Base-by-base conservation (phyloP, 2,797 vertebrate genomes). In the Gymnoscopelus microlampas region DNA sequence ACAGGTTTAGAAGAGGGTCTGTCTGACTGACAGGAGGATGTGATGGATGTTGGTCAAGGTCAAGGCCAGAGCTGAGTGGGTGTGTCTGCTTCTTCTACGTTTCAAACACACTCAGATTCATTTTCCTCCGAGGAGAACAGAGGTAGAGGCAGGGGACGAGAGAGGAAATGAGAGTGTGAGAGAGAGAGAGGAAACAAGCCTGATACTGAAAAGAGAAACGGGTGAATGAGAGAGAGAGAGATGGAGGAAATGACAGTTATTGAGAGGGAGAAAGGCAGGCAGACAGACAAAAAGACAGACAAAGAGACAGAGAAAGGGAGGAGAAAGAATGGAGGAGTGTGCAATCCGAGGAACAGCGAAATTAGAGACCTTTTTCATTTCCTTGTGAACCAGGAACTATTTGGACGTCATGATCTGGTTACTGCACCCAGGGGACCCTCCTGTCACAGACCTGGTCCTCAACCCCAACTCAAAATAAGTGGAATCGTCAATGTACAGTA, bases 381-480 rank as follows among this genome's bases (percentile, higher is more conserved):
- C 58, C 60, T 66, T 69, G 59, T 51, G 29, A 48, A 61, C 26
- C 51, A 69, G 67, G 61, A 69, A 61, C 67, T 59, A 55, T 61
- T 69, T 55, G 48, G 50, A 24, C 19, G 44, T 61, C 59, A 47
- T 47, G 67, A 51, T 60, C 58, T 29, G 61, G 58, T 54, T 69
- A 15, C 67, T 54, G 15, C 35, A 53, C 51, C 59, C 59, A 32
- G 32, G 67, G 58, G 66, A 9, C 39, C 39, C 39, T 39, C 39
- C 39, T 44, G 39, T 44, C 39, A 44, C 39, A 8, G 7, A 44
- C 39, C 39, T 44, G 39, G 9, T 9, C 39, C 39, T 44, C 39
- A 44, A 7, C 73, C 70, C 66, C 57, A 66, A 76, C 79, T 73
- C 74, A 74, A 53, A 51, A 61, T 60, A 60, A 65, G 54, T 72